Evolutionary conservation across 2,888 invertebrate genomes (phyloP), one percentile per base, ranked within the genome.

Genomic region (Nomada ferruginata): DNA sequence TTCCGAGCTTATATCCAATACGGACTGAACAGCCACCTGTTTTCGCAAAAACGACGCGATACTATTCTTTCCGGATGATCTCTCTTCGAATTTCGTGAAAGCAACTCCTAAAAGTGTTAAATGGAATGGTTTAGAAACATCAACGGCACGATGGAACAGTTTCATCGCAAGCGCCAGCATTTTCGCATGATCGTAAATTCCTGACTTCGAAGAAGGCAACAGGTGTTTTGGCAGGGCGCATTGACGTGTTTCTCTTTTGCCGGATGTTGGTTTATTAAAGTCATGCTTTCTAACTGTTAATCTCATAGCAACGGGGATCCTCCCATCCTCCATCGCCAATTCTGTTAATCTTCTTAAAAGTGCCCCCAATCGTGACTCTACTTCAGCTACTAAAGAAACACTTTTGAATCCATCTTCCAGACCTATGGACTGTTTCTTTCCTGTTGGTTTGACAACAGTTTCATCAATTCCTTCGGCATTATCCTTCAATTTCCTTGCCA

Each of bases 31-130:
- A 90, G 97, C 97, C 77, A 97, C 95, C 92, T 97, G 96, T 93
- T 96, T 97, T 92, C 96, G 95, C 69, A 97, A 94, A 91, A 96
- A 97, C 80, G 96, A 96, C 9, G 96, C 96, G 88, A 97, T 96
- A 18, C 97, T 96, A 89, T 96, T 95, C 84, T 95, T 95, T 1
- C 96, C 96, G 3, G 95, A 95, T 92, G 95, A 96, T 78, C 96
- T 95, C 87, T 96, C 97, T 89, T 96, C 96, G 91, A 97, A 97
- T 93, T 97, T 97, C 1, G 97, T 97, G 92, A 97, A 97, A 26
- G 97, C 96, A 90, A 97, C 94, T n/a, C 97, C 97, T 78, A 97
- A 94, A 72, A 97, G 94, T 0, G 97, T 97, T 89, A 97, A 96
- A 93, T 97, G 97, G 94, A 97, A 97, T 83, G 97, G 96, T 94